Percentiles rank a stretch among this genome's conserved stretches.
Conservation (phyloP, 2,113 vertebrate species). For the Sardina pilchardus region DNA sequence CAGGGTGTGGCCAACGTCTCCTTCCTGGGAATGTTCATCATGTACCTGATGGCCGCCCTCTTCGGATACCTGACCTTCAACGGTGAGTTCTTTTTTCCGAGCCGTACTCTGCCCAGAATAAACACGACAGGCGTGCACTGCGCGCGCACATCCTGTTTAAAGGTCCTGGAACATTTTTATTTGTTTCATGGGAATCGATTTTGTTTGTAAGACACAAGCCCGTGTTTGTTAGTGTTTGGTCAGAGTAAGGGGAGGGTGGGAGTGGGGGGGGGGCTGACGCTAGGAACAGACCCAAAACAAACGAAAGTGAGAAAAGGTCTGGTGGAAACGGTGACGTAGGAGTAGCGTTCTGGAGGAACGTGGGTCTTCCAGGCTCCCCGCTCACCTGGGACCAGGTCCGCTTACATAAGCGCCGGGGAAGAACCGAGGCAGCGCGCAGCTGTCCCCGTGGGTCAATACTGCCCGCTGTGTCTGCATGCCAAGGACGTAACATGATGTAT, state of each 20-base stretch:
- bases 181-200: background rate
- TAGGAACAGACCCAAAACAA: background rate
- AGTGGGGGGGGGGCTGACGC: background rate
- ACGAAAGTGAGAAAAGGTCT: background rate
- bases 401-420: constrained; percentile 56
- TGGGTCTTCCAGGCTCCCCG: background rate
- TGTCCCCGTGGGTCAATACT: constrained; percentile 26
- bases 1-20: constrained; percentile 95
- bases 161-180: background rate
- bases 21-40: constrained; percentile 95
- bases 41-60: constrained; percentile 95
- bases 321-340: background rate
- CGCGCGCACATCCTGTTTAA: background rate
- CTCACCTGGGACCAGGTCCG: background rate
- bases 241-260: background rate
- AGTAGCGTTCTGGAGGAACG: background rate
- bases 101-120: too few species aligned
- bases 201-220: too few species aligned
- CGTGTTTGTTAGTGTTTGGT: too few species aligned
- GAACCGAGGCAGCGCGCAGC: constrained; percentile 22
- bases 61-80: constrained; percentile 98
- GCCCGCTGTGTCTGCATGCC: constrained; percentile 25
- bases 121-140: background rate
- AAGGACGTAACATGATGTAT: constrained; percentile 24
- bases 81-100: constrained; percentile 68